A percentile compares a stretch with the other conserved stretches of the same genome.
Conservation (phyloP, 2,888 invertebrate genomes). For the Camptogramma bilineatum region DNA sequence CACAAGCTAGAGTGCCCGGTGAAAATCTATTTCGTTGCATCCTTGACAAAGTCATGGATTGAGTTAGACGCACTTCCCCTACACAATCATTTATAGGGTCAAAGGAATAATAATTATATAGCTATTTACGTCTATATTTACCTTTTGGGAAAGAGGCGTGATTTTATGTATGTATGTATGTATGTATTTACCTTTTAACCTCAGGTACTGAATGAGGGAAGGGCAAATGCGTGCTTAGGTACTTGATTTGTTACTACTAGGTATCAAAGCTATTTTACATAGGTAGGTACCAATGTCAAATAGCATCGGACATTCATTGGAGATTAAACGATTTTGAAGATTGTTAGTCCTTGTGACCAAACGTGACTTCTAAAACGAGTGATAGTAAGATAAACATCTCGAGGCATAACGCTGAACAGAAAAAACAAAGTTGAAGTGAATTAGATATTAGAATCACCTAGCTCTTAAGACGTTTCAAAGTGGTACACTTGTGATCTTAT, state of each 20-base stretch:
- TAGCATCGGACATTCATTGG: too few relatives aligned
- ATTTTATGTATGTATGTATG: background rate
- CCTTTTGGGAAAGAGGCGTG: too few relatives aligned
- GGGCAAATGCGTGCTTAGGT: background rate
- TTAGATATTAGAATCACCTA: too few relatives aligned
- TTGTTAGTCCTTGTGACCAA: background rate
- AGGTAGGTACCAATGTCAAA: background rate
- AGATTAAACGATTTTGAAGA: too few relatives aligned
- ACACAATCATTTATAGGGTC: constrained; percentile 15
- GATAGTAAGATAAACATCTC: too few relatives aligned
- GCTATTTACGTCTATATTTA: constrained; percentile 1
- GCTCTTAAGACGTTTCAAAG: too few relatives aligned
- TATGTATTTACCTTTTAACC: background rate
- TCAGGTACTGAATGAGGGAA: background rate
- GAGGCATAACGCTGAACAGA: too few relatives aligned
- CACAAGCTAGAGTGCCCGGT: too few relatives aligned
- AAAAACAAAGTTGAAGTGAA: too few relatives aligned
- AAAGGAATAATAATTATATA: constrained; percentile 8
- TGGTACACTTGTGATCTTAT: too few relatives aligned
- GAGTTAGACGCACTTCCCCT: constrained; percentile 7
- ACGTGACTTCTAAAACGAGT: background rate
- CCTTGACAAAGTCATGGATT: background rate
- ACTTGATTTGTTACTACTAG: background rate
- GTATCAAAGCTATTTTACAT: too few relatives aligned
- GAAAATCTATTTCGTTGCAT: too few relatives aligned